These are phyloP conservation scores for Drosophila ogumai DNA, from an alignment of 1,140 invertebrate genomes.

Conservation along the genomic window DNA sequence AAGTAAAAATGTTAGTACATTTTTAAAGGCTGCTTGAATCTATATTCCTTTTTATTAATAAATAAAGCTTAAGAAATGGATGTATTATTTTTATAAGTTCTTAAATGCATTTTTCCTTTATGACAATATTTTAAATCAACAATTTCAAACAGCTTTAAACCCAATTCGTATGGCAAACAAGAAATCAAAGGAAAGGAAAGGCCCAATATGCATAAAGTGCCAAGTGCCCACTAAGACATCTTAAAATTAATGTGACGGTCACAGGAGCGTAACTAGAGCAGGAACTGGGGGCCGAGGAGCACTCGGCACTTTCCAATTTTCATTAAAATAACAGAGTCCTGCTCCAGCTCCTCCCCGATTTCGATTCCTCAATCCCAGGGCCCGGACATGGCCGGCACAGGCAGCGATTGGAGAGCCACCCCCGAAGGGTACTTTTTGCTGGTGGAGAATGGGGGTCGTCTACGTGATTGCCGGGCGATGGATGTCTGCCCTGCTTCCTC, in stretches of 20 bases:
- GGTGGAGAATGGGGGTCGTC: slow-evolving; percentile 43
- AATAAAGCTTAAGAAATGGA: too few species aligned
- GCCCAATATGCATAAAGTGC: slow-evolving; percentile 44
- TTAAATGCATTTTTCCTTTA: neutral
- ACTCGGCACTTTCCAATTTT: slow-evolving; percentile 83
- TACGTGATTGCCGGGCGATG: slow-evolving; percentile 74
- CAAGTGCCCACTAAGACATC: slow-evolving; percentile 55
- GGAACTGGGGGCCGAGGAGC: slow-evolving; percentile 23
- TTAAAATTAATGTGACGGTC: slow-evolving; percentile 71
- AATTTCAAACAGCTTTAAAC: slow-evolving; percentile 1
- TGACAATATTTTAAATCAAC: neutral
- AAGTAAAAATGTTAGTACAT: too few species aligned
- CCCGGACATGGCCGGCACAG: slow-evolving; percentile 14
- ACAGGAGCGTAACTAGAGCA: slow-evolving; percentile 38
- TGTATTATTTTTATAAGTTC: neutral
- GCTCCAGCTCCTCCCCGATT: slow-evolving; percentile 24
- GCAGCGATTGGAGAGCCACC: slow-evolving; percentile 50
- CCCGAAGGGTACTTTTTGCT: slow-evolving; percentile 42
- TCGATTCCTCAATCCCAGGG: slow-evolving; percentile 10
- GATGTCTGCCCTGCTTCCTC: slow-evolving; percentile 52
- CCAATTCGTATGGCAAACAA: slow-evolving; percentile 19
- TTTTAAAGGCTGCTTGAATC: too few species aligned
- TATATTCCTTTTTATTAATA: too few species aligned
- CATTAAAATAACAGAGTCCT: slow-evolving; percentile 84
- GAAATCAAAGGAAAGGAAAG: slow-evolving; percentile 14